Evolutionary conservation across 2,888 invertebrate species (phyloP), one percentile per base, ranked within the genome.

Genomic region (Aphrophora alni): DNA sequence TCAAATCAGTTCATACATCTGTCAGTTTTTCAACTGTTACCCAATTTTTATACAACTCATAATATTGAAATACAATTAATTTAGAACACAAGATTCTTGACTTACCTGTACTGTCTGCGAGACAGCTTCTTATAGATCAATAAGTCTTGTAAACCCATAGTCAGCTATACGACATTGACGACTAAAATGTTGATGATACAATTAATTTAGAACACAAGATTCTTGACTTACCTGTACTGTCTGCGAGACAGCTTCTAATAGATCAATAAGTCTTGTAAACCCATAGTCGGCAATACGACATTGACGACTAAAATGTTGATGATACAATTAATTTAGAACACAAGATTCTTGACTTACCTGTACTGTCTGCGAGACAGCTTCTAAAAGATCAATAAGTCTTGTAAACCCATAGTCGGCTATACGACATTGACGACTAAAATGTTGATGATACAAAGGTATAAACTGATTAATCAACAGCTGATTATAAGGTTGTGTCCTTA

Each of bases 271-370:
- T 88, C 96, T 97, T 0, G 96, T 96, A 87, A 95, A 98, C 17
- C 98, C 98, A 87, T 98, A 98, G 89, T 98, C 97, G 7, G 98
- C 96, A 0, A 98, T 97, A 77, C 97, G 92, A 87, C 98, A 98
- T 88, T 98, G 98, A 44, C 96, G 92, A 0, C 98, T 97, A 88
- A 98, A 98, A 88, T 98, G 98, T 88, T 97, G 97, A 88, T 98
- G 98, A 89, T 98, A 98, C 0, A 97, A 94, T n/a, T n/a, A n/a
- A n/a, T n/a, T n/a, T n/a, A n/a, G n/a, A n/a, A n/a, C n/a, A n/a
- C n/a, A n/a, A n/a, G n/a, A n/a, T n/a, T n/a, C n/a, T n/a, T n/a
- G n/a, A 78, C 88, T 87, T 88, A 95, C 95, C 89, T 97, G 96
- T 44, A 97, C 93, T 68, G 97, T 93, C 85, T 95, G 93, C 14